Conservation (phyloP, 1,140 invertebrate species). For the Pollicipes pollicipes region DNA sequence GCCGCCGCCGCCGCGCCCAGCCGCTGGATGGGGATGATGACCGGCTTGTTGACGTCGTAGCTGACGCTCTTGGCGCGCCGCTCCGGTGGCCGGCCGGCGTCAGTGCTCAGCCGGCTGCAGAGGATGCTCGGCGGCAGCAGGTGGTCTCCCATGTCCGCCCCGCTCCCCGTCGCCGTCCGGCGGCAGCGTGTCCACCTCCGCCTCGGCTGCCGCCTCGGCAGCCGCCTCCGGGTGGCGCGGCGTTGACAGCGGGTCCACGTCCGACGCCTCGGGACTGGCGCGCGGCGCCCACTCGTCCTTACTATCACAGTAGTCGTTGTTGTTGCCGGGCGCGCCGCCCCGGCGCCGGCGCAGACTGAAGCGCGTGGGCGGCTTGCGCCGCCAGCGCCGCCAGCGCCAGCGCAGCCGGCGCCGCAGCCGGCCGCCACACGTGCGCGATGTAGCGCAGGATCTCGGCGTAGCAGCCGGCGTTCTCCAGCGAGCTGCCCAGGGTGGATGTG, state of each 20-base stretch:
- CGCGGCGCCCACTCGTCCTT: conserved; percentile 21
- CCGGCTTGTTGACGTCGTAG: conserved; percentile 5
- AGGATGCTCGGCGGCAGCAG: conserved; percentile 3
- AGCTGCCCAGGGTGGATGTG: conserved; percentile 77
- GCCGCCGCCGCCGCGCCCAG: not conserved
- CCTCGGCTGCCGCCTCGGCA: too few species aligned
- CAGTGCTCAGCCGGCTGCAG: conserved; percentile 21
- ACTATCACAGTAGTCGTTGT: not conserved
- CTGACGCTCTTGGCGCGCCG: conserved; percentile 7
- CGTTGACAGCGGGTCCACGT: conserved; percentile 34
- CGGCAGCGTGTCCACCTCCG: not conserved
- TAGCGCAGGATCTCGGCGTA: conserved; percentile 95
- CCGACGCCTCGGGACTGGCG: conserved; percentile 43
- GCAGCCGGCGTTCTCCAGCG: conserved; percentile 77
- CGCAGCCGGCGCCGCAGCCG: conserved; percentile 46
- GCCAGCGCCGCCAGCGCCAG: conserved; percentile 10
- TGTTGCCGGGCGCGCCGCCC: not conserved
- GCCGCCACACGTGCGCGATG: conserved; percentile 70
- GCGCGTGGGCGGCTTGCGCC: conserved; percentile 7
- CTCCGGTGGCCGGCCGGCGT: conserved; percentile 23
- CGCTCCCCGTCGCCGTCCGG: not conserved
- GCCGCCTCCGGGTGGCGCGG: conserved; percentile 21
- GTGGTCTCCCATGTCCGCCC: not conserved
- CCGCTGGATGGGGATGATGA: conserved; percentile 21
- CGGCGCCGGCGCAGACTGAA: not conserved